phyloP scores from a whole-genome alignment of 92 coral and sea anemone genomes.

The Epizoanthus stellaris region DNA sequence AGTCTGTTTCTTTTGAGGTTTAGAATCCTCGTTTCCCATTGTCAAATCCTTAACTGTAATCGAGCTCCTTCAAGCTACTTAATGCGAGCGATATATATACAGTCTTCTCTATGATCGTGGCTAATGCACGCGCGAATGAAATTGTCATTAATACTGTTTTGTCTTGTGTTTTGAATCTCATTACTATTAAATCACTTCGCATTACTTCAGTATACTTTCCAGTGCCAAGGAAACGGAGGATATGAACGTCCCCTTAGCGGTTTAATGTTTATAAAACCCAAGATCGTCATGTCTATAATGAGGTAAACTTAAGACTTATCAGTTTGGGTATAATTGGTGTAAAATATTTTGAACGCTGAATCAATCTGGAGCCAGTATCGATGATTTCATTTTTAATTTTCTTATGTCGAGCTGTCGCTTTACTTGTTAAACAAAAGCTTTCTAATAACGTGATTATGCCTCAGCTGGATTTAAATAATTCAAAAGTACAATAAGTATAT shows the following conservation, averaged over 20 bases:
- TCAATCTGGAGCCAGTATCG: no score
- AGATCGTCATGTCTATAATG: no score
- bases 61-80: background rate
- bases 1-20: slow-evolving; percentile 21
- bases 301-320: no score
- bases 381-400: no score
- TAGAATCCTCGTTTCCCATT: slow-evolving; percentile 41
- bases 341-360: no score
- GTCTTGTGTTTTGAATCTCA: slow-evolving; percentile 1
- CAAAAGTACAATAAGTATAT: background rate
- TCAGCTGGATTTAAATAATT: background rate
- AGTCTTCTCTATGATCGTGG: background rate
- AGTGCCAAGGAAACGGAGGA: slow-evolving; percentile 24
- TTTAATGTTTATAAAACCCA: background rate
- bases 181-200: background rate
- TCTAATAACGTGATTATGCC: background rate
- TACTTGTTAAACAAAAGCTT: background rate
- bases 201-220: slow-evolving; percentile 5
- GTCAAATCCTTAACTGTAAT: background rate
- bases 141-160: background rate
- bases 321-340: no score
- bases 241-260: background rate
- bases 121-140: slow-evolving; percentile 23
- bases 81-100: background rate
- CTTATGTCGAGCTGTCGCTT: no score